Evolutionary conservation across 2,888 invertebrate genomes (phyloP), one percentile per base, ranked within the genome.

Genomic region (Tinea semifulvella): DNA sequence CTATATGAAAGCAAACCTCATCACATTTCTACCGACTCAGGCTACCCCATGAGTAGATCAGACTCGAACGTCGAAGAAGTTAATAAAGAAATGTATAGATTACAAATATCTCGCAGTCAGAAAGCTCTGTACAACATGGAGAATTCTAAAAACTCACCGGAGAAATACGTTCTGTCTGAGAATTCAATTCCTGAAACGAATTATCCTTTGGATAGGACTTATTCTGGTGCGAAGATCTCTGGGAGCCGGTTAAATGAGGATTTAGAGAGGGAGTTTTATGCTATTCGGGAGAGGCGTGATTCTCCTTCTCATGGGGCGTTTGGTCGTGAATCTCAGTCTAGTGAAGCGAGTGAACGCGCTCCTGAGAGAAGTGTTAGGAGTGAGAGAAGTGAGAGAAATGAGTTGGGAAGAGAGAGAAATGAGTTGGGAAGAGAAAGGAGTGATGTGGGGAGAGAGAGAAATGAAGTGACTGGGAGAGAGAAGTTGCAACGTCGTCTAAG

Each of bases 401-500:
- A n/a, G n/a, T n/a, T 65, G 61, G 10, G 25, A 47, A n/a, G n/a
- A n/a, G n/a, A 49, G 3, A 17, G 46, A 46, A 10, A 14, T 40
- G 13, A 50, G 54, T 1, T 57, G 51, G 1, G 56, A 75, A 1
- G 80, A 80, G 48, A 85, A 85, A 47, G 16, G 69, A 65, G n/a
- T n/a, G n/a, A n/a, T n/a, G n/a, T n/a, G n/a, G n/a, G n/a, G 49
- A 54, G 68, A n/a, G 11, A 66, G 61, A n/a, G 25, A 47, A 49
- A 3, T 20, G 46, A 46, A 10, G 19, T 40, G 13, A 50, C 55
- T 1, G 58, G 51, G 1, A 57, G 76, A 1, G 80, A 80, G 48
- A 85, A 85, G 52, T 57, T 85, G 45, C 82, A 85, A 58, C 73
- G 90, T 47, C 80, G 90, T 31, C 74, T 90, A 48, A 90, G 90